phyloP scores from a whole-genome alignment of 2,113 vertebrate species.

The Rhinopomastus cyanomelas region DNA sequence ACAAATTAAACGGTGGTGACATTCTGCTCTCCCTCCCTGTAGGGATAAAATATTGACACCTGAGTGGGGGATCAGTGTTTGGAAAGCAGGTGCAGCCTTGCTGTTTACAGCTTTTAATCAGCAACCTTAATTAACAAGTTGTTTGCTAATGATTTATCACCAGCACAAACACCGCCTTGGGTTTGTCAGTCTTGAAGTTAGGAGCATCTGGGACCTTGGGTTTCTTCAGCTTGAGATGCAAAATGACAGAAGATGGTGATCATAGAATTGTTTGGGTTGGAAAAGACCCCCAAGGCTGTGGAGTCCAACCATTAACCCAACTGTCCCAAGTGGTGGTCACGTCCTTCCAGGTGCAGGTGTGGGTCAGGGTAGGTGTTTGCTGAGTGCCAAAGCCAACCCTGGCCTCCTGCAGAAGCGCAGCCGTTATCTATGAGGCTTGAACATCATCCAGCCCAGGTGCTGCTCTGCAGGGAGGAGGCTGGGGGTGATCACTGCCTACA shows the following conservation, averaged over 20 bases:
- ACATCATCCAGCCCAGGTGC: neutral
- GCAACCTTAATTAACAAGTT: constrained; percentile 43
- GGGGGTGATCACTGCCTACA: neutral
- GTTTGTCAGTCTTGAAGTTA: neutral
- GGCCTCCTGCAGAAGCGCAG: neutral
- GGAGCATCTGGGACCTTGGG: neutral
- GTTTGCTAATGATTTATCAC: constrained; percentile 39
- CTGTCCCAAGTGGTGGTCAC: fast-evolving
- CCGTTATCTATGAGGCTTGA: fast-evolving
- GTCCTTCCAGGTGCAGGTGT: neutral
- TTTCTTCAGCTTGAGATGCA: neutral
- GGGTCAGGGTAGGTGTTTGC: neutral
- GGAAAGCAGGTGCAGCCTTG: constrained; percentile 25
- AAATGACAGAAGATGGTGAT: too few relatives aligned
- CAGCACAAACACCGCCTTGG: neutral
- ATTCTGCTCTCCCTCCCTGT: constrained; percentile 22
- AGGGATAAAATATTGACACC: constrained; percentile 47
- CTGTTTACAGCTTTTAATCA: constrained; percentile 16
- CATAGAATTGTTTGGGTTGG: too few relatives aligned
- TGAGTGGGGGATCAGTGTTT: constrained; percentile 18
- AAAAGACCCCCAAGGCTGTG: too few relatives aligned
- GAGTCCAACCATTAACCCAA: too few relatives aligned
- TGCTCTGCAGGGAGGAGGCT: neutral
- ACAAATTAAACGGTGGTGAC: constrained; percentile 7
- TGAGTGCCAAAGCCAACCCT: neutral